phyloP scores from a whole-genome alignment of 2,797 vertebrate genomes.

The Rachycentron canadum region DNA sequence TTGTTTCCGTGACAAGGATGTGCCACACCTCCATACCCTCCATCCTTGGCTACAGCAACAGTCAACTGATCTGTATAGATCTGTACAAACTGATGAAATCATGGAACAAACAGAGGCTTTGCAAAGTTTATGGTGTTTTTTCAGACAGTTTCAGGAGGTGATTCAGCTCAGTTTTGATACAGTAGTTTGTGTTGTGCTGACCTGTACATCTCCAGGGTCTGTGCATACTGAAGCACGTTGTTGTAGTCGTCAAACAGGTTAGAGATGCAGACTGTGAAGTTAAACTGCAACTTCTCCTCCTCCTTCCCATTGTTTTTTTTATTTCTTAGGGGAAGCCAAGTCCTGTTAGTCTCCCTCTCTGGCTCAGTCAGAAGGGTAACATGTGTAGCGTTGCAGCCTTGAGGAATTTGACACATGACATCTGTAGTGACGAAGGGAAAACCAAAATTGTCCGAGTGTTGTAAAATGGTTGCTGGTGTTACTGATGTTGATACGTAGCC shows the following conservation, averaged over 20 bases:
- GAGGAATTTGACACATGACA: slow-evolving; percentile 73
- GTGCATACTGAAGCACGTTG: slow-evolving; percentile 81
- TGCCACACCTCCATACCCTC: no score
- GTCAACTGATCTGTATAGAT: no score
- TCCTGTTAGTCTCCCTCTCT: accelerated
- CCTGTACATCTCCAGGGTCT: slow-evolving; percentile 82
- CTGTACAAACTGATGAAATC: no score
- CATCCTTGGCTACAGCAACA: no score
- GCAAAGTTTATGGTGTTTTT: no score
- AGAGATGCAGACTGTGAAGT: slow-evolving; percentile 79
- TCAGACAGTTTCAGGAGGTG: no score
- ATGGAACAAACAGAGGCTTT: no score
- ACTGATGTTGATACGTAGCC: background rate
- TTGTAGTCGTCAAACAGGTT: slow-evolving; percentile 73
- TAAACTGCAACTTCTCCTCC: slow-evolving; percentile 33
- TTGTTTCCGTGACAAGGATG: no score
- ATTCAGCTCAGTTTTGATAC: no score
- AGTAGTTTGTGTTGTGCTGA: no score
- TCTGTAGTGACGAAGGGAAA: slow-evolving; percentile 75
- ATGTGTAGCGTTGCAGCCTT: slow-evolving; percentile 34
- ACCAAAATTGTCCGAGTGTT: slow-evolving; percentile 66
- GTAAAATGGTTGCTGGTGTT: slow-evolving; percentile 26
- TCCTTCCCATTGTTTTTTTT: accelerated
- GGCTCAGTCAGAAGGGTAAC: slow-evolving; percentile 51
- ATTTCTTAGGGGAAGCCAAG: slow-evolving; percentile 64